Evolutionary conservation across 2,797 vertebrate genomes (phyloP), one percentile per base, ranked within the genome.

Genomic region (Manis javanica): DNA sequence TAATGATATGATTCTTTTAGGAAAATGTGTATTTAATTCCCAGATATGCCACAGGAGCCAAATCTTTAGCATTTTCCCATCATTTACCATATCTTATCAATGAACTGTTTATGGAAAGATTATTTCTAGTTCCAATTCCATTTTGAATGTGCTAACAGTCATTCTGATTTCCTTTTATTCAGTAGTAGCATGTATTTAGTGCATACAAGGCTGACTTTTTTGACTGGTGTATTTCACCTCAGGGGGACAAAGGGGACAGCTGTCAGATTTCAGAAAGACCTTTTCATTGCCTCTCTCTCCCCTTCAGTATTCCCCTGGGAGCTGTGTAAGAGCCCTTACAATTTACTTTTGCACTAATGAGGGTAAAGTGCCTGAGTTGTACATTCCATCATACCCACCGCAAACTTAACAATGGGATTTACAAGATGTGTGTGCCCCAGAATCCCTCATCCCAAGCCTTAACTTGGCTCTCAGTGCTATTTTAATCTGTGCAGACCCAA

Each of bases 61-160:
- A 74, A 94, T 84, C 24, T 87, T 61, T 34, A 78, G 21, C 42
- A 55, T 72, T 94, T 94, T 78, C 24, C 39, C 26, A 51, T 51
- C 31, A 77, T n/a, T 87, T 88, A 72, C 18, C 61, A 4, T 57
- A 81, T 75, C 6, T 81, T 42, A 69, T 66, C 9, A 74, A 42
- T 90, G 31, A 96, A 69, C 88, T 97, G 21, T 96, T 98, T 96
- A 96, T 94, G 96, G 92, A 83, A 90, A 74, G 51, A 72, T 91
- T 98, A 91, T 94, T 89, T 88, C 94, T 92, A 90, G 91, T 87
- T 91, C 29, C 24, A 92, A 92, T 85, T 97, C 91, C 96, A 93
- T 98, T 98, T 97, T 95, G 81, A 98, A 94, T 64, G 89, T 96
- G 57, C 91, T 95, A 96, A 98, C 93, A 96, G 93, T n/a, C 86